phyloP scores from a whole-genome alignment of 2,113 vertebrate genomes.

The Hemiprocne comata region DNA sequence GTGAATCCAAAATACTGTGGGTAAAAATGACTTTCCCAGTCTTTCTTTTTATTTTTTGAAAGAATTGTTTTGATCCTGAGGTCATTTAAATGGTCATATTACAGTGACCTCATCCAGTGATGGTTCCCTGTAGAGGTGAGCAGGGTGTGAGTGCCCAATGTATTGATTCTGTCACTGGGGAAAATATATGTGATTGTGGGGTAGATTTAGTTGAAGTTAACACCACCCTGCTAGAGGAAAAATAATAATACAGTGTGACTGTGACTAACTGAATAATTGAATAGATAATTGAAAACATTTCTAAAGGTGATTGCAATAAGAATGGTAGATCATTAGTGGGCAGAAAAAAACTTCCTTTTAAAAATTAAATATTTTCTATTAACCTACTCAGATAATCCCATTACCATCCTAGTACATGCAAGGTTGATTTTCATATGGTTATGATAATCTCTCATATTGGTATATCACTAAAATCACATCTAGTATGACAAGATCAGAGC shows the following conservation, averaged over 20 bases:
- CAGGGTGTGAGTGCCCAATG: background rate
- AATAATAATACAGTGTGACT: background rate
- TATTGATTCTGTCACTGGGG: background rate
- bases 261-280: conserved; percentile 1
- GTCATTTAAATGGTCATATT: background rate
- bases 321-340: background rate
- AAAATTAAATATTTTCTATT: background rate
- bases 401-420: background rate
- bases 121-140: background rate
- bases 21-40: background rate
- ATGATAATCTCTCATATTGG: background rate
- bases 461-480: background rate
- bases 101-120: background rate
- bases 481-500: background rate
- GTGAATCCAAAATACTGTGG: background rate
- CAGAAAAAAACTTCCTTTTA: background rate
- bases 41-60: background rate
- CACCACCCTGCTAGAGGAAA: background rate
- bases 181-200: background rate
- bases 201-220: background rate
- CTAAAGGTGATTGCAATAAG: background rate
- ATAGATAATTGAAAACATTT: background rate
- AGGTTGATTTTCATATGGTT: background rate
- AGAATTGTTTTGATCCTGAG: background rate
- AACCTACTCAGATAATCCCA: background rate